phyloP scores from a whole-genome alignment of 1,140 invertebrate genomes.

The Trissolcus basalis region DNA sequence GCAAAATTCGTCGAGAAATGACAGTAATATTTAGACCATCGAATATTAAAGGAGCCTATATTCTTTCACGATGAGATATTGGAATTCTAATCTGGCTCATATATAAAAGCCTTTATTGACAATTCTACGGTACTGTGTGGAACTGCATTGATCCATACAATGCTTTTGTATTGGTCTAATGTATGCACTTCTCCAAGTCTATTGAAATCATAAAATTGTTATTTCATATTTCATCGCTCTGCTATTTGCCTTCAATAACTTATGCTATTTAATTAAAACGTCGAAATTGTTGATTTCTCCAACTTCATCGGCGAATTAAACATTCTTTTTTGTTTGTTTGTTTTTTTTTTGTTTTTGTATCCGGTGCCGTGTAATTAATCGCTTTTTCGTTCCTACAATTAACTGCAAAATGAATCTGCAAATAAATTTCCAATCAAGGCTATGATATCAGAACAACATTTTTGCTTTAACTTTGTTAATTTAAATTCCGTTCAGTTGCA shows the following conservation, averaged over 20 bases:
- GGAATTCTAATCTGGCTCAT: constrained; percentile 46
- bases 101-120: constrained; percentile 51
- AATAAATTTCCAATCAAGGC: too few species aligned
- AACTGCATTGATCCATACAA: constrained; percentile 33
- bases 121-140: constrained; percentile 35
- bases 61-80: constrained; percentile 46
- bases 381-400: too few species aligned
- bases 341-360: too few species aligned
- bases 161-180: constrained; percentile 44
- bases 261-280: not conserved
- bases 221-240: constrained; percentile 22
- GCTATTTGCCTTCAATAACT: not conserved
- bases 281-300: too few species aligned
- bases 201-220: constrained; percentile 36
- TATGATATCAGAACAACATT: too few species aligned
- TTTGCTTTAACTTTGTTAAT: too few species aligned
- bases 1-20: constrained; percentile 1
- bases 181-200: constrained; percentile 31
- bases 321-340: too few species aligned
- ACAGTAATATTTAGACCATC: constrained; percentile 22
- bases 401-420: too few species aligned
- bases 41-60: constrained; percentile 28
- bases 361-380: too few species aligned
- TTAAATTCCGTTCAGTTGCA: too few species aligned
- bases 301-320: too few species aligned